Percentiles rank a stretch among this genome's conserved stretches.
Evolutionary conservation across 2,113 vertebrate genomes (phyloP).

Genomic region (Trochalopteron elliotii): DNA sequence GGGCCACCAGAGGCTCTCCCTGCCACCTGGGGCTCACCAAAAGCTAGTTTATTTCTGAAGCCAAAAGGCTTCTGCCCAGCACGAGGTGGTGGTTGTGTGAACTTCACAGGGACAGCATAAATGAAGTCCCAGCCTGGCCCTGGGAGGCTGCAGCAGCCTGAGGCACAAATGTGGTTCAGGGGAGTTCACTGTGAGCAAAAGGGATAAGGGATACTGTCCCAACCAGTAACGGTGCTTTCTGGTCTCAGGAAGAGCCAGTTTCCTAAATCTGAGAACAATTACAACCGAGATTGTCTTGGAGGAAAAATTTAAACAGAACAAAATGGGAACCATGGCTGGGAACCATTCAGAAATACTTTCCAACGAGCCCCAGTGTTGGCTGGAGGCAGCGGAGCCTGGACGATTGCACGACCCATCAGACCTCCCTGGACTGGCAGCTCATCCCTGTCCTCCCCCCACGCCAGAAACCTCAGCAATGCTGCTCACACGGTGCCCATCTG

Average conservation of each 20-base stretch:
- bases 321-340: constrained; percentile 22
- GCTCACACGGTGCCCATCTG: background rate
- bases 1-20: background rate
- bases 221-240: background rate
- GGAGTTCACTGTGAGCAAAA: background rate
- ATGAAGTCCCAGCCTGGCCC: background rate
- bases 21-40: background rate
- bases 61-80: background rate
- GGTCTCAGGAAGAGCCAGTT: constrained; percentile 48
- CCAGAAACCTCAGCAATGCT: background rate
- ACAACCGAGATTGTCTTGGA: background rate
- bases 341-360: constrained; percentile 55
- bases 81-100: rapidly evolving
- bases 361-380: background rate
- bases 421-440: background rate
- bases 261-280: constrained; percentile 68
- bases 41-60: background rate
- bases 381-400: background rate
- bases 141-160: background rate
- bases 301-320: constrained; percentile 48
- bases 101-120: background rate
- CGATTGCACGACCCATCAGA: background rate
- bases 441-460: background rate
- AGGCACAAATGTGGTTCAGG: background rate
- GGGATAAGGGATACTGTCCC: background rate